Evolutionary conservation across 2,113 vertebrate genomes (phyloP), one percentile per base, ranked within the genome.

Genomic region (Calidris pygmaea): DNA sequence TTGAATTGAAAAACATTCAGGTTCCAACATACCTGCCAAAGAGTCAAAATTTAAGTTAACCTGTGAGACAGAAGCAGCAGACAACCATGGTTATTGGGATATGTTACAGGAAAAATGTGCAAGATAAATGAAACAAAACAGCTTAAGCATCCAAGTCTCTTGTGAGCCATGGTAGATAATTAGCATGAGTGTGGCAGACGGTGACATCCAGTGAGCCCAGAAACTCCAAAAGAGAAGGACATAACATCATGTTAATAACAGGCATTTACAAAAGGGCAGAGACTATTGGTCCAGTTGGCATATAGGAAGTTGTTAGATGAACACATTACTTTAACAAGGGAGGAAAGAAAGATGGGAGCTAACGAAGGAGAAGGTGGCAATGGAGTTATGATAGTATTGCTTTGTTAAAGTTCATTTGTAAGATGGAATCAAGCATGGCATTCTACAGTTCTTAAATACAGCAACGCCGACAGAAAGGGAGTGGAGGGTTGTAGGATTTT

Each of bases 101-200:
- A 58, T 7, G 29, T 21, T 66, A 32, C 58, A 14, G 30, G 79
- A 71, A 86, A 92, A 93, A 71, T 7, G 5, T 37, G 29, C 47
- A 58, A 70, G 67, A 71, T 30, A 88, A 86, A 74, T 34, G 34
- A 83, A 94, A 53, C 35, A 34, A 18, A 63, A 59, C 23, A 78
- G 59, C 55, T 58, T 15, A 89, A 74, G 23, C 23, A 63, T 47
- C 50, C 29, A 71, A 24, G 22, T 45, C 30, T 80, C 45, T 58
- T 48, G 58, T 62, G 48, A 95, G 53, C 60, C 41, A 14, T 14
- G 58, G 35, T 4, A 93, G 10, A 62, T 55, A 71, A 86, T 48
- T 0, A 17, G 35, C 45, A 48, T 9, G 56, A 78, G 35, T 0
- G 0, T 52, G 37, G 45, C 70, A 29, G 35, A 65, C 1, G 1